These are phyloP conservation scores for Chironomus tepperi DNA, from an alignment of 1,140 invertebrate genomes.

Conservation along the genomic window DNA sequence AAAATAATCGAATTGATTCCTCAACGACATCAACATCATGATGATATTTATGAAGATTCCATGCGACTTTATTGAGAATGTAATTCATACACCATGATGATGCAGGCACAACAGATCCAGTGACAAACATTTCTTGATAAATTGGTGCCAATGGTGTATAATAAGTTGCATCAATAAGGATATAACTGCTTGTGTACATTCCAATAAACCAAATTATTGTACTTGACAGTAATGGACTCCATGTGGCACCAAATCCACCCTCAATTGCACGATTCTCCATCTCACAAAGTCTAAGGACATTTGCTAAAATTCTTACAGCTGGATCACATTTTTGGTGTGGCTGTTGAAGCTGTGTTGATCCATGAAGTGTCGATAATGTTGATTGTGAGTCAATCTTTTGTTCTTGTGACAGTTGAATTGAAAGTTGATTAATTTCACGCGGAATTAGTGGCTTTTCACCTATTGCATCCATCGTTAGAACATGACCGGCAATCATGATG, in stretches of 20 bases:
- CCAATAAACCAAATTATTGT: constrained; percentile 62
- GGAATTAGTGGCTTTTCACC: constrained; percentile 64
- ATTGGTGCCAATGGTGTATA: not conserved
- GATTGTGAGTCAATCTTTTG: constrained; percentile 27
- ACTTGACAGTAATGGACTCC: constrained; percentile 61
- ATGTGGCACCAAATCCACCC: constrained; percentile 33
- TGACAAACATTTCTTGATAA: not conserved
- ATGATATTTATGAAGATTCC: constrained; percentile 1
- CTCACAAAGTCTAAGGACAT: constrained; percentile 57
- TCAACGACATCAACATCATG: constrained; percentile 18
- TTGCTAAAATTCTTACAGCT: constrained; percentile 54
- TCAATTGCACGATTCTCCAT: constrained; percentile 56
- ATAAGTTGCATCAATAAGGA: not conserved
- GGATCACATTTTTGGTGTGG: constrained; percentile 47
- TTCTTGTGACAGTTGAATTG: constrained; percentile 10
- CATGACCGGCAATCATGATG: constrained; percentile 58
- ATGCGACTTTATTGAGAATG: constrained; percentile 6
- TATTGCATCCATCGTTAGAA: constrained; percentile 57
- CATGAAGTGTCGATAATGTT: not conserved
- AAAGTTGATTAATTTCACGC: constrained; percentile 43
- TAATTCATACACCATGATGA: not conserved
- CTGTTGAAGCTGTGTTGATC: constrained; percentile 41
- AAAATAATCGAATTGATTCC: constrained; percentile 20
- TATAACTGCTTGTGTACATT: not conserved
- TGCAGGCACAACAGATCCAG: not conserved